A percentile compares a stretch with the other conserved stretches of the same genome.
These are phyloP conservation scores for Pteropus rufus DNA, from an alignment of 2,797 vertebrate species.

Conservation along the genomic window DNA sequence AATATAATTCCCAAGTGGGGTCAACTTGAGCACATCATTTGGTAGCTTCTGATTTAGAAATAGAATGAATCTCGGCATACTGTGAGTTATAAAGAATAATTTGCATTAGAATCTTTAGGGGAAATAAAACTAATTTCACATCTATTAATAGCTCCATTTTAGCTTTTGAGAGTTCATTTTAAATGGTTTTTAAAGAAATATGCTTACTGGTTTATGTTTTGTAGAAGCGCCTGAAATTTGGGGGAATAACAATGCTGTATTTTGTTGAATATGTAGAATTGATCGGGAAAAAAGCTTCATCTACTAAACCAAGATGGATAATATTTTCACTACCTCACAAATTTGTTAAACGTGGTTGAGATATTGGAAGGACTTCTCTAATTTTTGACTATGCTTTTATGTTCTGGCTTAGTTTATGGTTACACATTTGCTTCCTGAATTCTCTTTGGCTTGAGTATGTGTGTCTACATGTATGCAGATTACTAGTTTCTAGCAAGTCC, in stretches of 20 bases:
- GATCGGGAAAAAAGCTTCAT: neutral
- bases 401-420: neutral
- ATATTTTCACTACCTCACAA: neutral
- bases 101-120: neutral
- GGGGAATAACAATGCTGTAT: neutral
- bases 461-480: neutral
- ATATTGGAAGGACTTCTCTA: neutral
- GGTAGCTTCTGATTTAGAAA: neutral
- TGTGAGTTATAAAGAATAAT: neutral
- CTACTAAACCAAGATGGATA: neutral
- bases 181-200: neutral
- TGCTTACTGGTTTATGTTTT: neutral
- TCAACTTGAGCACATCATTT: neutral
- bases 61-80: neutral
- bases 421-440: neutral
- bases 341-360: neutral
- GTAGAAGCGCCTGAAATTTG: neutral
- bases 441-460: neutral
- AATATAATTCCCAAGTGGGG: neutral
- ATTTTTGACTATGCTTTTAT: neutral
- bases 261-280: neutral
- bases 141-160: neutral
- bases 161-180: neutral
- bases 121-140: neutral
- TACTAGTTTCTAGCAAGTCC: neutral